Conservation (phyloP, 1,140 invertebrate genomes). For the Bombus soroeensis region DNA sequence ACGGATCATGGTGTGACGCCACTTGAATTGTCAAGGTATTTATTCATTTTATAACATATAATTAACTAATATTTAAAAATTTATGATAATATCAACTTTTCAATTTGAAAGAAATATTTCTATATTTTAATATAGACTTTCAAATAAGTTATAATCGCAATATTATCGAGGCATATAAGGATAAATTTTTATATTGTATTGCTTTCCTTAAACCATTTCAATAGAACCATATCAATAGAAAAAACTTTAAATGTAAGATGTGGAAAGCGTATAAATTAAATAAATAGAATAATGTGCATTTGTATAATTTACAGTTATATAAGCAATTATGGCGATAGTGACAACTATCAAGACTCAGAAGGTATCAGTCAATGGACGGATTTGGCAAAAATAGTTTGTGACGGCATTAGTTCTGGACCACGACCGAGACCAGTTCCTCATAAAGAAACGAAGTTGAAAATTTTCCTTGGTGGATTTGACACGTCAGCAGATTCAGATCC, state of each 20-base stretch:
- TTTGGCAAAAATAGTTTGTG: slow-evolving; percentile 75
- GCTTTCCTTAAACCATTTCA: neutral
- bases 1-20: slow-evolving; percentile 77
- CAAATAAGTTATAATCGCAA: neutral
- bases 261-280: neutral
- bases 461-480: slow-evolving; percentile 15
- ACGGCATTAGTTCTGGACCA: slow-evolving; percentile 71
- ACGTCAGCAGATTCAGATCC: slow-evolving; percentile 40
- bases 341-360: slow-evolving; percentile 63
- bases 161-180: too few relatives aligned
- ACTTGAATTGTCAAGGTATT: slow-evolving; percentile 63
- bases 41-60: neutral
- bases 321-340: slow-evolving; percentile 48
- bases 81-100: too few relatives aligned
- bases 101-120: too few relatives aligned
- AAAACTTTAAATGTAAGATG: neutral
- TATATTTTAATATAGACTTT: neutral
- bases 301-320: slow-evolving; percentile 35
- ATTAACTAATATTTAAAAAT: too few relatives aligned
- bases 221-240: neutral
- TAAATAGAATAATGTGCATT: neutral
- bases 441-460: slow-evolving; percentile 30
- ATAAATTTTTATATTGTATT: too few relatives aligned
- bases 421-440: slow-evolving; percentile 58
- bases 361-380: slow-evolving; percentile 76